phyloP scores from a whole-genome alignment of 1,140 invertebrate genomes.

The Anagrus nilaparvatae region DNA sequence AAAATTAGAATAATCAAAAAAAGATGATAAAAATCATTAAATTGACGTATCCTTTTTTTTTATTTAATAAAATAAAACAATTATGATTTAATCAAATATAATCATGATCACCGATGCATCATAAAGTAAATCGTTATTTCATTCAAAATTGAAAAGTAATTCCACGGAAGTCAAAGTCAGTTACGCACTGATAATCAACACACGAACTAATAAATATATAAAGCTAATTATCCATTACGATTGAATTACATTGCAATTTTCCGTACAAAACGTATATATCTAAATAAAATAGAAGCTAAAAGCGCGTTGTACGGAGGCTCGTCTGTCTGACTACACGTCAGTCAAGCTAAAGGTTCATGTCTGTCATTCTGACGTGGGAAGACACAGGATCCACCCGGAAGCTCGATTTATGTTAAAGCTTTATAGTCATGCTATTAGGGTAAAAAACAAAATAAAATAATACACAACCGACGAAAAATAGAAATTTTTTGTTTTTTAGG shows the following conservation, averaged over 20 bases:
- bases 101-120: not conserved
- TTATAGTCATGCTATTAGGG: too few relatives aligned
- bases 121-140: too few relatives aligned
- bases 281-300: slow-evolving; percentile 44
- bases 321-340: slow-evolving; percentile 33
- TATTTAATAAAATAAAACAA: too few relatives aligned
- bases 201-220: slow-evolving; percentile 20
- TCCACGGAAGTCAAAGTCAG: slow-evolving; percentile 12
- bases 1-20: too few relatives aligned
- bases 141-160: slow-evolving; percentile 15
- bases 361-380: slow-evolving; percentile 44
- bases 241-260: slow-evolving; percentile 26
- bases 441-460: too few relatives aligned
- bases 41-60: too few relatives aligned
- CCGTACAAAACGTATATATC: slow-evolving; percentile 14
- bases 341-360: slow-evolving; percentile 37
- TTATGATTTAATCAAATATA: slow-evolving; percentile 17
- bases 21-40: too few relatives aligned
- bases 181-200: slow-evolving; percentile 28
- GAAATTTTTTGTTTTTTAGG: too few relatives aligned
- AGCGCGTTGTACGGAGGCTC: slow-evolving; percentile 28
- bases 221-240: slow-evolving; percentile 34
- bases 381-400: slow-evolving; percentile 33
- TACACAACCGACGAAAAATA: too few relatives aligned
- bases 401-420: too few relatives aligned